Evolutionary conservation across 2,113 vertebrate genomes (phyloP).

Genomic region (Malaclemys terrapin): DNA sequence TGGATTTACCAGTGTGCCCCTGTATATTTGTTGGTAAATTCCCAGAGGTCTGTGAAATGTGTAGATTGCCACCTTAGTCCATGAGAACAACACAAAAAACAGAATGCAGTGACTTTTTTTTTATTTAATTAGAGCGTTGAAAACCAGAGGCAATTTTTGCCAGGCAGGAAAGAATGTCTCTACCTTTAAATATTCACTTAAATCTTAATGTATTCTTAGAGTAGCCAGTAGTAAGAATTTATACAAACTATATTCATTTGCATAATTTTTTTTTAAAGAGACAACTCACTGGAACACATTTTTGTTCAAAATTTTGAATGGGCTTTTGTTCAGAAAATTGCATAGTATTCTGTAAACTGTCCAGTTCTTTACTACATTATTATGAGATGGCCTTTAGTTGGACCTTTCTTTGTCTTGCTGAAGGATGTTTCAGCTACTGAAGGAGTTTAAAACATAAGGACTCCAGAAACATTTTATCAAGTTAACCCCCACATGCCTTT

Average conservation of each 20-base stretch:
- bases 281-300: neutral
- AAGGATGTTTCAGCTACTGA: neutral
- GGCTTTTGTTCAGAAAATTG: neutral
- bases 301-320: neutral
- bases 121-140: neutral
- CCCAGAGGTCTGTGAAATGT: neutral
- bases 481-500: neutral
- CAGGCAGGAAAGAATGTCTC: neutral
- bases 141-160: neutral
- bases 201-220: neutral
- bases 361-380: neutral
- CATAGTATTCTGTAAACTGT: neutral
- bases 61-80: neutral
- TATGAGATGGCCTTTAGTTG: neutral
- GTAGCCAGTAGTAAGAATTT: neutral
- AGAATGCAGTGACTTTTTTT: neutral
- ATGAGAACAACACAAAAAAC: neutral
- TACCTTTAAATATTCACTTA: neutral
- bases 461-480: slow-evolving; percentile 16
- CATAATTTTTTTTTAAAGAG: neutral
- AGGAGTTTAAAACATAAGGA: neutral
- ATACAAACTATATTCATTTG: fast-evolving
- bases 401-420: neutral
- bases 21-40: neutral
- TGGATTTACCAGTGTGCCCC: neutral